Evolutionary conservation across 2,797 vertebrate species (phyloP).

Genomic region (Malurus leucopterus): DNA sequence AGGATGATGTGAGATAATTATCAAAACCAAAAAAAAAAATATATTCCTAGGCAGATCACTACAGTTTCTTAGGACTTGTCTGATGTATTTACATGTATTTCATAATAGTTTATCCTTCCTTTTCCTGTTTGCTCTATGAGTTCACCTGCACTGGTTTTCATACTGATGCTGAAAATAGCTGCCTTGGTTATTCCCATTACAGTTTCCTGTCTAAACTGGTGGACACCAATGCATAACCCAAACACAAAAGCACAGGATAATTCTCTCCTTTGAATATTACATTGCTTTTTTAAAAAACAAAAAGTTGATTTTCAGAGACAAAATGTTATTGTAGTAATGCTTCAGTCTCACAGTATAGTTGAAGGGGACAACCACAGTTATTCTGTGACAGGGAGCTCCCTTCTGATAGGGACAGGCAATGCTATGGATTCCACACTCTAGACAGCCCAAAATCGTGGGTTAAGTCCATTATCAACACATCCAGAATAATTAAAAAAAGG

Average conservation of each 20-base stretch:
- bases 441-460: background rate
- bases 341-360: background rate
- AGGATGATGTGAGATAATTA: background rate
- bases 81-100: background rate
- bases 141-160: background rate
- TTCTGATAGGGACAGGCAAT: background rate
- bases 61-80: background rate
- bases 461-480: background rate
- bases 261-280: background rate
- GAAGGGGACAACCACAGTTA: background rate
- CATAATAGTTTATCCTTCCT: background rate
- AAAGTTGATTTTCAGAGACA: background rate
- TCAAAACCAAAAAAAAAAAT: background rate
- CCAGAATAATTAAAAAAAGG: background rate
- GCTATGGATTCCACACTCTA: background rate
- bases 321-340: background rate
- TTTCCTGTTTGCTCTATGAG: background rate
- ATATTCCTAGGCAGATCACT: background rate
- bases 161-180: background rate
- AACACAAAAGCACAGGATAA: background rate
- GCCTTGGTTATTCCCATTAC: background rate
- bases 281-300: background rate
- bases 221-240: background rate
- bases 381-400: background rate
- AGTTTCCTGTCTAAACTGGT: background rate